Evolutionary conservation across 1,140 invertebrate genomes (phyloP), one percentile per base, ranked within the genome.

Genomic region (Riptortus pedestris): DNA sequence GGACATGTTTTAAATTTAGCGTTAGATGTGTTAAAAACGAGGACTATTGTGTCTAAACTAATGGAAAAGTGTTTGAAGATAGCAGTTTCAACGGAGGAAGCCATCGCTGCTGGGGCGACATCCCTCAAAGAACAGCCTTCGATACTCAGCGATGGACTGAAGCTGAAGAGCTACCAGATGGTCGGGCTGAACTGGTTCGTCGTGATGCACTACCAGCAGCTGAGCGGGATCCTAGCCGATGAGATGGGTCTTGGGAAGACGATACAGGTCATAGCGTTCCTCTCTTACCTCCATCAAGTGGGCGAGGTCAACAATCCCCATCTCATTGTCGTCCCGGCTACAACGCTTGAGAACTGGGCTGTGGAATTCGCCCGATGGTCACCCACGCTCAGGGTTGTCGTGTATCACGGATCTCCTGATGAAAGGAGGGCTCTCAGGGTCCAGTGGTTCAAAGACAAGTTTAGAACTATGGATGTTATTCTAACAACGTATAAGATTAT

Each of bases 171-270:
- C 18, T 96, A 96, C 75, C 94, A 97, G 78, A 79, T 97, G 75
- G 84, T 96, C 24, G 95, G 94, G 7, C 77, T 98, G 0, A 96
- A 96, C 74, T 98, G 94, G 94, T 75, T 98, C 0, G 83, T 86
- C 0, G 83, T 96, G 2, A 85, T 98, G 78, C 88, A 96, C 71
- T 81, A 85, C 27, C 89, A 94, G 68, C 83, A 88, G 29, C 82
- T 97, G 1, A 96, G 95, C 75, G 91, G 90, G n/a, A 96, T 97
- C 69, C 77, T 98, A 60, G 93, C 93, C 0, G 88, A 91, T 72
- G 88, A 91, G 75, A 91, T 91, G 91, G 92, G 93, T 33, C 75
- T 82, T 80, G 93, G 92, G 0, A 96, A 96, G 77, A 96, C 93
- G 0, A 84, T 96, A 62, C 93, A 96, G 43, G 75, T 91, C 18